Evolutionary conservation across 2,888 invertebrate species (phyloP), one percentile per base, ranked within the genome.

Genomic region (Apamea anceps): DNA sequence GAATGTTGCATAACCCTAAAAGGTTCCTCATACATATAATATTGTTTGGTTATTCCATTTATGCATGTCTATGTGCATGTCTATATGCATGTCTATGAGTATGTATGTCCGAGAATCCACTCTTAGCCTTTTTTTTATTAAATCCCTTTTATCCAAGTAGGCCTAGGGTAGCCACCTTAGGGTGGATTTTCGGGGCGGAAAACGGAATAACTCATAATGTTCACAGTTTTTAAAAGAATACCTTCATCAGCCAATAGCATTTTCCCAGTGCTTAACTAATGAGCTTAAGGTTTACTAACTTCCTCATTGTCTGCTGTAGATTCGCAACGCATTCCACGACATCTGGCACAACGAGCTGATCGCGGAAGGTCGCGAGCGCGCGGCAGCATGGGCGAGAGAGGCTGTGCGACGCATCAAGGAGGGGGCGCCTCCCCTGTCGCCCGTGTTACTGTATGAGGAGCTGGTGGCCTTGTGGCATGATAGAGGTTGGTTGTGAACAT

Each of bases 291-390:
- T 15, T 10, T 37, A 18, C 32, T 54, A 25, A 32, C 25, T 2
- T 32, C 5, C 8, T 71, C 71, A 37, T 62, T 77, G 32, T 51
- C 10, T 83, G 54, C 54, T 79, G 5, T 63, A 96, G 96, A 80
- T 96, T 28, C 93, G 92, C 5, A 92, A 93, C n/a, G 92, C 93
- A 0, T 94, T 95, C 84, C 89, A 90, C 74, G 93, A 94, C 75
- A 76, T 96, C 25, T 96, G 96, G 96, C 93, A 96, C 85, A 91
- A 97, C 87, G 96, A 96, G 90, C 84, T 96, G 87, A 94, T 96
- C 75, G 87, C 90, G 2, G 96, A 96, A 85, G 92, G 94, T 5
- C 90, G 96, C 7, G 93, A 89, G 32, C 92, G 94, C 15, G 94
- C 94, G 3, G 92, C 90, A 0, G 94, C 92, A 0, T 97, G 96